Evolutionary conservation across 2,113 vertebrate species (phyloP).

Genomic region (Struthio camelus): DNA sequence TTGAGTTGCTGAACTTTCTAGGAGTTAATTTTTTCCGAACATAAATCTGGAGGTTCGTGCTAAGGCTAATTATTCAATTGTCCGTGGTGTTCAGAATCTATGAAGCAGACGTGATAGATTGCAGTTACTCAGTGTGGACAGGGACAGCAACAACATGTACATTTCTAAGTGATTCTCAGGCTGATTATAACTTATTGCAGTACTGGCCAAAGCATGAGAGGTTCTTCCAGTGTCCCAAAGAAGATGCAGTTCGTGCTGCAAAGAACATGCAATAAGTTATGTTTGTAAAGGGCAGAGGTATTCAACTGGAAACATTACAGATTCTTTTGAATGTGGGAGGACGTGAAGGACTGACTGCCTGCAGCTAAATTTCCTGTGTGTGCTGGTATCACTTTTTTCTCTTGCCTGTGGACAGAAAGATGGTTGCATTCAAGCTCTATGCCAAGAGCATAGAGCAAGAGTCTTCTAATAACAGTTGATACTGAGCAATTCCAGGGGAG

Average conservation of each 20-base stretch:
- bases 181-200: conserved; percentile 10
- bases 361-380: not conserved
- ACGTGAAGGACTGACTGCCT: not conserved
- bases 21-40: conserved; percentile 56
- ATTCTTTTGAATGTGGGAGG: not conserved
- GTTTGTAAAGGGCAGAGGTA: not conserved
- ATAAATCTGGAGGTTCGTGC: conserved; percentile 61
- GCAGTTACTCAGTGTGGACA: conserved; percentile 38
- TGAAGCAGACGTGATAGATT: conserved; percentile 49
- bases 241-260: not conserved
- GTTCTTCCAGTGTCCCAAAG: not conserved
- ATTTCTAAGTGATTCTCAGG: conserved; percentile 12
- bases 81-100: conserved; percentile 16
- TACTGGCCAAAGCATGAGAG: not conserved
- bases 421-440: not conserved
- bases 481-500: not conserved
- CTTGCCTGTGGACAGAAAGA: not conserved
- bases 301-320: not conserved
- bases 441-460: not conserved
- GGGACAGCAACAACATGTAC: conserved; percentile 25
- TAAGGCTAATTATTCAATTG: conserved; percentile 57
- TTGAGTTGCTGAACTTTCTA: conserved; percentile 41
- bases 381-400: not conserved
- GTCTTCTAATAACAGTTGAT: not conserved
- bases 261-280: not conserved